A percentile compares a stretch with the other conserved stretches of the same genome.
Conservation (phyloP, 1,140 invertebrate species). For the Drosophila nikananu region DNA sequence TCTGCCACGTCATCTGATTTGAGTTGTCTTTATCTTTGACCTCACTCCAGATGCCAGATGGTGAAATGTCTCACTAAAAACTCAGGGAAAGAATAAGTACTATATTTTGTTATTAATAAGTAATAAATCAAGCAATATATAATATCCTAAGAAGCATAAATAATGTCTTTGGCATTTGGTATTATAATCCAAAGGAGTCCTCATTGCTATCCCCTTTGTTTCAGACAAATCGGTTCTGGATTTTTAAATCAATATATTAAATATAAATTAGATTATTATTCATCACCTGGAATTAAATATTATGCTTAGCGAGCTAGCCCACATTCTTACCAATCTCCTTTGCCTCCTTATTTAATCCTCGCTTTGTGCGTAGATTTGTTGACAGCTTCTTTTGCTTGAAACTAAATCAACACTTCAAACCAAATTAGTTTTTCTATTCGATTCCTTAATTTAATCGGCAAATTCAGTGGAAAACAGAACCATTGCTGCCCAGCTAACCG, state of each 20-base stretch:
- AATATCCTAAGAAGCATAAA: no score
- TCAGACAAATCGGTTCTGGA: no score
- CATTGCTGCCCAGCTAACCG: slow-evolving; percentile 13
- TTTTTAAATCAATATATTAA: not conserved
- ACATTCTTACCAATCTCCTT: not conserved
- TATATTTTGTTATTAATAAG: not conserved
- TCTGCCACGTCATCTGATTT: slow-evolving; percentile 41
- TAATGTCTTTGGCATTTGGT: not conserved
- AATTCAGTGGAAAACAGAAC: slow-evolving; percentile 13
- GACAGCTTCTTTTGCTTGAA: not conserved
- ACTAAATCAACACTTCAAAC: slow-evolving; percentile 8
- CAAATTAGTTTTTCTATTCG: slow-evolving; percentile 18
- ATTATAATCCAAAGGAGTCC: not conserved
- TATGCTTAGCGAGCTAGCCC: not conserved
- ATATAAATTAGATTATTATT: not conserved
- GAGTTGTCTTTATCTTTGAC: slow-evolving; percentile 33
- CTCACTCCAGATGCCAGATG: slow-evolving; percentile 18
- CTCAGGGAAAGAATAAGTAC: not conserved
- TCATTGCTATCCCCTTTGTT: no score
- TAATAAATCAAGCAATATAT: no score
- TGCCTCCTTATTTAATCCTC: not conserved
- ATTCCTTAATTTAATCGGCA: slow-evolving; percentile 19
- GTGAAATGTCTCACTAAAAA: slow-evolving; percentile 6
- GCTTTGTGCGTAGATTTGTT: not conserved
- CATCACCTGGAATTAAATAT: not conserved